Evolutionary conservation across 2,797 vertebrate genomes (phyloP).

Genomic region (Enteromius argenteus): DNA sequence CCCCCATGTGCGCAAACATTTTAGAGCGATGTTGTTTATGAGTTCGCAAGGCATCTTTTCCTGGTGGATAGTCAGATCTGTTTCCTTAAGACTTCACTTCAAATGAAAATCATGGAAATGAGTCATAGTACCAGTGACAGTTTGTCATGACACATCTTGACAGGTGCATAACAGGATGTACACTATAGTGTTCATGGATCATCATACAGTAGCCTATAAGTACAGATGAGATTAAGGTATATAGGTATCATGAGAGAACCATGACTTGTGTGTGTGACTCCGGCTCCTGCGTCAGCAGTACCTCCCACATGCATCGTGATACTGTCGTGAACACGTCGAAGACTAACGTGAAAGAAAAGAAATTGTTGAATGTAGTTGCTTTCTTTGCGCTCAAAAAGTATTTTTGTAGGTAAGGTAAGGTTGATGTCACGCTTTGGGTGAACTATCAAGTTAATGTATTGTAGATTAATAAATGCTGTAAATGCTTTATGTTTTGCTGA

Average conservation of each 20-base stretch:
- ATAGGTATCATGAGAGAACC: neutral
- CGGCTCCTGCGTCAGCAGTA: no score
- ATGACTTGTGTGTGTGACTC: neutral
- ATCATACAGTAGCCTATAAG: neutral
- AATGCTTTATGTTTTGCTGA: no score
- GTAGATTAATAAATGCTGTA: neutral
- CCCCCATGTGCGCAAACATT: slow-evolving; percentile 69
- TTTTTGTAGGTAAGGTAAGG: neutral
- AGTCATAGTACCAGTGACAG: slow-evolving; percentile 75
- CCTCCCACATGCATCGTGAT: no score
- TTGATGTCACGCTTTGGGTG: neutral
- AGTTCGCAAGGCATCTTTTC: slow-evolving; percentile 81
- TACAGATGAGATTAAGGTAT: neutral
- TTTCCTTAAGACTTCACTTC: slow-evolving; percentile 82
- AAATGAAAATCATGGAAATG: slow-evolving; percentile 81
- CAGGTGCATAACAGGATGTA: slow-evolving; percentile 85
- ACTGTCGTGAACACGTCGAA: neutral
- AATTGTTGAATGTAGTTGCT: neutral
- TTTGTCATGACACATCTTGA: slow-evolving; percentile 74
- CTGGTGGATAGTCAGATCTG: slow-evolving; percentile 74
- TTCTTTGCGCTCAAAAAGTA: neutral
- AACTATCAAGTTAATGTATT: neutral
- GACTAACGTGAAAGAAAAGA: neutral
- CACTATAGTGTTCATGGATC: slow-evolving; percentile 58
- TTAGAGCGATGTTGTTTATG: slow-evolving; percentile 78